phyloP scores from a whole-genome alignment of 1,140 invertebrate genomes.

The Brevipalpus yothersi region DNA sequence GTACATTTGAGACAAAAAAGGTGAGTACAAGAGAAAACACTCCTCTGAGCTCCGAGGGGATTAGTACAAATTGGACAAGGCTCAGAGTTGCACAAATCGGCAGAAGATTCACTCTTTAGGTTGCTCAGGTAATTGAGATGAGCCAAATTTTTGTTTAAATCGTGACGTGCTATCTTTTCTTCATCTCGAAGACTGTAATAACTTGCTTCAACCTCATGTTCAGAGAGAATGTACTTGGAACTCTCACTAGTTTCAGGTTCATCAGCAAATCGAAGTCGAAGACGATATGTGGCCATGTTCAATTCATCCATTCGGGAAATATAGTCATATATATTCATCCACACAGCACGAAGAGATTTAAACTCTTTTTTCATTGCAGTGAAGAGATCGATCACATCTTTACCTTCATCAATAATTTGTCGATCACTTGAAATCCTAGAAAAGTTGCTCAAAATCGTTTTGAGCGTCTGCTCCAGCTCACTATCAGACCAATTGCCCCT shows the following conservation, averaged over 20 bases:
- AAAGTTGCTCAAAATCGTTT: constrained; percentile 19
- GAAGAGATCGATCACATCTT: constrained; percentile 21
- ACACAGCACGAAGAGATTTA: constrained; percentile 27
- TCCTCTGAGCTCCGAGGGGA: constrained; percentile 30
- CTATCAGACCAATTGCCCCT: constrained; percentile 28
- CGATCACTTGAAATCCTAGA: constrained; percentile 14
- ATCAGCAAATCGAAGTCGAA: constrained; percentile 26
- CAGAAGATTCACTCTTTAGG: constrained; percentile 19
- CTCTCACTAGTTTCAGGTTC: constrained; percentile 17
- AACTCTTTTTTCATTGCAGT: constrained; percentile 39
- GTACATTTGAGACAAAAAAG: constrained; percentile 37
- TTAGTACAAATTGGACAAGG: constrained; percentile 42
- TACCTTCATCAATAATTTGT: constrained; percentile 10
- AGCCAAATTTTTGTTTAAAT: neutral
- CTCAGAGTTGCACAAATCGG: constrained; percentile 27
- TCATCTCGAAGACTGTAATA: neutral
- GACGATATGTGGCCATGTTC: constrained; percentile 39
- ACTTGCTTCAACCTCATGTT: neutral
- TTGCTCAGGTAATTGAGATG: constrained; percentile 13
- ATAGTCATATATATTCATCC: constrained; percentile 30
- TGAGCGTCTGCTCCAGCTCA: constrained; percentile 29
- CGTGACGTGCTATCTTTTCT: neutral
- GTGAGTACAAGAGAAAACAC: constrained; percentile 39
- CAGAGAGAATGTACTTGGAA: constrained; percentile 7
- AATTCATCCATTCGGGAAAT: constrained; percentile 41